phyloP scores from a whole-genome alignment of 2,113 vertebrate genomes.

The Odontophorus gujanensis region DNA sequence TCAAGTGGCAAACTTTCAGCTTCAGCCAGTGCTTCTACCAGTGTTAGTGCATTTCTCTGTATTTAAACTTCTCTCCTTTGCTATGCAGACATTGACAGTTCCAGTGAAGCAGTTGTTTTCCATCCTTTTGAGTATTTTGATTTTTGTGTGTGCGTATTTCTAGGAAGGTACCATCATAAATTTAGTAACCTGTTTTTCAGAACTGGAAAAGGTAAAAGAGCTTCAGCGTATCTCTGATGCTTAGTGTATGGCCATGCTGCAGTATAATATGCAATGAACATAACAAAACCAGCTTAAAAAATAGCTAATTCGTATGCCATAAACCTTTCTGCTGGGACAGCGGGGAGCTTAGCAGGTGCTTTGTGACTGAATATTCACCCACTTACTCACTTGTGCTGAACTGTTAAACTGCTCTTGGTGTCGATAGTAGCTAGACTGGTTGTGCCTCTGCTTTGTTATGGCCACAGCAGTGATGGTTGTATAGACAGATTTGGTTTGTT shows the following conservation, averaged over 20 bases:
- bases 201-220: not conserved
- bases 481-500: not conserved
- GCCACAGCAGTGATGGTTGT: not conserved
- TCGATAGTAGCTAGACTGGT: not conserved
- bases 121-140: not conserved
- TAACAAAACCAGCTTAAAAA: not conserved
- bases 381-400: not conserved
- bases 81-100: not conserved
- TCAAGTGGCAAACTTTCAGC: not conserved
- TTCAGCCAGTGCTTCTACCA: not conserved
- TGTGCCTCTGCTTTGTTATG: not conserved
- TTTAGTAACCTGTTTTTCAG: not conserved
- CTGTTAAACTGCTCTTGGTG: not conserved
- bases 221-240: not conserved
- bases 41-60: not conserved
- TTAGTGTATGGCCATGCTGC: not conserved
- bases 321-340: not conserved
- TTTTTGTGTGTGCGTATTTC: not conserved
- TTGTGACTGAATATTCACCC: conserved; percentile 23
- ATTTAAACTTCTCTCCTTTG: not conserved
- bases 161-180: not conserved
- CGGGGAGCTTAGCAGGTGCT: not conserved
- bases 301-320: not conserved
- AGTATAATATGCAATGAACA: not conserved
- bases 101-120: not conserved